A percentile compares a stretch with the other conserved stretches of the same genome.
Conservation (phyloP, 2,113 vertebrate species). For the Otolemur garnettii region DNA sequence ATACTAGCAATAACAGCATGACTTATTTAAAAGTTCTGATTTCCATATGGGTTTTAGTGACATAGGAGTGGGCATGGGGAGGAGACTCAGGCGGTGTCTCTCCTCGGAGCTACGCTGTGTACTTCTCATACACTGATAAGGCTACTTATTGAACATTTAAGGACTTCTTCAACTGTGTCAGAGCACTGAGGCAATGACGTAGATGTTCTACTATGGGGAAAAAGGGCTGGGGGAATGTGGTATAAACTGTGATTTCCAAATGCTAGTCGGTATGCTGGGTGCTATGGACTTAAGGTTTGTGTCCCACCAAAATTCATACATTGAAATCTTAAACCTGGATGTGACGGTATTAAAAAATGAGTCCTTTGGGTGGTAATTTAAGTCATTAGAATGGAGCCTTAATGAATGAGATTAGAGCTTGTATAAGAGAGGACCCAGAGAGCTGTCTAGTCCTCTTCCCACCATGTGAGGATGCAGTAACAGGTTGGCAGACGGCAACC, state of each 20-base stretch:
- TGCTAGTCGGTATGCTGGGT: background rate
- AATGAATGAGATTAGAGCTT: background rate
- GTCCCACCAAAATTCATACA: background rate
- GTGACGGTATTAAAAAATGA: background rate
- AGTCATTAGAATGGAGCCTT: background rate
- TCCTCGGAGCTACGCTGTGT: background rate
- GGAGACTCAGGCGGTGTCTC: background rate
- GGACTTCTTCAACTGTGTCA: background rate
- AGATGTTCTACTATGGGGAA: background rate
- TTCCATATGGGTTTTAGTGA: background rate
- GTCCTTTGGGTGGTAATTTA: background rate
- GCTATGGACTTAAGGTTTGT: background rate
- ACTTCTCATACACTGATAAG: background rate
- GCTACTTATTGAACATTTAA: background rate
- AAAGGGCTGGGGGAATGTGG: background rate
- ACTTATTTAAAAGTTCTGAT: background rate
- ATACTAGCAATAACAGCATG: background rate
- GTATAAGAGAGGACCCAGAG: background rate
- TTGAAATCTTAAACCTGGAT: background rate
- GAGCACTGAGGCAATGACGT: background rate
- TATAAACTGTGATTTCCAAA: background rate
- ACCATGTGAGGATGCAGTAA: background rate
- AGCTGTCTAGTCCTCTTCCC: background rate
- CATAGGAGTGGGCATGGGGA: background rate
- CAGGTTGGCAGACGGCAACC: background rate